Percentiles rank a stretch among this genome's conserved stretches.
phyloP scores from a whole-genome alignment of 2,113 vertebrate species.

The Quiscalus mexicanus region DNA sequence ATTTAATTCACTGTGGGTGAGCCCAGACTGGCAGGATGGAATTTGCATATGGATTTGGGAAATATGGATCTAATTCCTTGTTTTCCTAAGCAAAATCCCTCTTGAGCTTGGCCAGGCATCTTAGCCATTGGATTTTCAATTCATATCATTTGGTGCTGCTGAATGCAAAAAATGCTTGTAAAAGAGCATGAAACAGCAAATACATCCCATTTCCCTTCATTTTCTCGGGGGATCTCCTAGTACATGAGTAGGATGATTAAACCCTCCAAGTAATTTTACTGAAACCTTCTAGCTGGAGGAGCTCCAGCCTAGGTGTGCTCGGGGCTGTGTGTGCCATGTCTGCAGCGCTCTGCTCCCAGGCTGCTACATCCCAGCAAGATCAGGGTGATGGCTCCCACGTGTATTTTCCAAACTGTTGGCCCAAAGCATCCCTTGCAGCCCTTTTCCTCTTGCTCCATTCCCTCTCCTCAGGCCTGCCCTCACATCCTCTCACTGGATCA shows the following conservation, averaged over 20 bases:
- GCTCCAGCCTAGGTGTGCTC: not conserved
- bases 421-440: not conserved
- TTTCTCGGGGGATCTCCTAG: not conserved
- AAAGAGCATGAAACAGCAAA: not conserved
- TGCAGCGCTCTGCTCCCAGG: not conserved
- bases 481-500: not conserved
- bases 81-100: not conserved
- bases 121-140: not conserved
- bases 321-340: accelerated
- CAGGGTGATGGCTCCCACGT: not conserved
- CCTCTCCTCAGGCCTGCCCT: not conserved
- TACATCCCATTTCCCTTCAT: not conserved
- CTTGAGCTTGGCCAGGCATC: not conserved
- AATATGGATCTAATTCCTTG: not conserved
- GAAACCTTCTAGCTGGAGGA: not conserved
- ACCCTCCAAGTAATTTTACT: not conserved
- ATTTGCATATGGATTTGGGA: not conserved
- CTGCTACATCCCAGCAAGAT: not conserved
- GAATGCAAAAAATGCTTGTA: not conserved
- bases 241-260: not conserved
- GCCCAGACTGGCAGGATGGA: not conserved
- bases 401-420: not conserved
- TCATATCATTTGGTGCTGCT: not conserved
- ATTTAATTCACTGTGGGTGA: not conserved
- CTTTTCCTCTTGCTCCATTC: not conserved